Evolutionary conservation across 2,113 vertebrate species (phyloP).

Genomic region (Bubo bubo): DNA sequence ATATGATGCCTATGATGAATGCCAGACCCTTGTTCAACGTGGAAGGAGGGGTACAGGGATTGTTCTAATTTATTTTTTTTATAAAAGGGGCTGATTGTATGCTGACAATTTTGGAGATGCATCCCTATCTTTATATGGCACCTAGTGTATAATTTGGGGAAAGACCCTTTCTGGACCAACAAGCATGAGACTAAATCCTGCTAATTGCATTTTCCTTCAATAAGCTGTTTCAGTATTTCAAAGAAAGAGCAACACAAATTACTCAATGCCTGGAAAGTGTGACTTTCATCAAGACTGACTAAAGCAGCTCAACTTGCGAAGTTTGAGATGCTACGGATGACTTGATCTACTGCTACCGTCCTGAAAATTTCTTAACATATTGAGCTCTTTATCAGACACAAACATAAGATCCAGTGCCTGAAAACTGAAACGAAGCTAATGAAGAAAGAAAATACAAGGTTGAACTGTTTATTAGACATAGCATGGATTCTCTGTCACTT

Average conservation of each 20-base stretch:
- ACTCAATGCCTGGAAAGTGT: not conserved
- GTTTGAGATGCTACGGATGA: not conserved
- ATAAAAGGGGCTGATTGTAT: not conserved
- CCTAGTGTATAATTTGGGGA: not conserved
- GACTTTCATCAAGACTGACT: not conserved
- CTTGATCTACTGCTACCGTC: not conserved
- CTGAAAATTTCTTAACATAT: not conserved
- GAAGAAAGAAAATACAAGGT: not conserved
- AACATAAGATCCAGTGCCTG: not conserved
- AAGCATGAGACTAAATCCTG: not conserved
- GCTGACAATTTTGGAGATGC: not conserved
- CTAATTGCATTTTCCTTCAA: not conserved
- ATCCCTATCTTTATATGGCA: not conserved
- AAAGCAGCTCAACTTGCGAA: not conserved
- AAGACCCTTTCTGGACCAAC: not conserved
- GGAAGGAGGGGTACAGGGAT: not conserved
- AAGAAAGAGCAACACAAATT: not conserved
- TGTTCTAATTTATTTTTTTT: not conserved
- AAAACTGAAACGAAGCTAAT: not conserved
- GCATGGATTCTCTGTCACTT: not conserved
- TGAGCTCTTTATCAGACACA: not conserved
- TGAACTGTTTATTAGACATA: not conserved
- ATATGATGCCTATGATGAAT: not conserved
- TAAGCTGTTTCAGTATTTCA: not conserved
- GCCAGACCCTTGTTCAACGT: not conserved